Conservation (phyloP, 2,797 vertebrate species). For the Paedocypris micromegethes region DNA sequence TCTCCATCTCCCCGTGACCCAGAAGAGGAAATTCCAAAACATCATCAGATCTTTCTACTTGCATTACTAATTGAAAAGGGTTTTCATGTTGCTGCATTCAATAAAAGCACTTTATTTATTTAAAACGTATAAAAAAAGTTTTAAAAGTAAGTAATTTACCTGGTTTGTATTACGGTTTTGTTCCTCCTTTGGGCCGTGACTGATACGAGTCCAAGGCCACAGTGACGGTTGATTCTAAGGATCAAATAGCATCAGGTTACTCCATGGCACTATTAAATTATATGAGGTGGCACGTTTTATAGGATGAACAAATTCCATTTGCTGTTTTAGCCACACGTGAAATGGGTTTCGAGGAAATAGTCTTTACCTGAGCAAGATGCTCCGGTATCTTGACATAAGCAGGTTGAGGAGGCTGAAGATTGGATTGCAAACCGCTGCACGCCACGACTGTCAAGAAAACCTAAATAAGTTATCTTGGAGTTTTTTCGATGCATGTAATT, state of each 20-base stretch:
- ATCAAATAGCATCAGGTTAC: constrained; percentile 34
- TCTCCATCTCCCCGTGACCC: no score
- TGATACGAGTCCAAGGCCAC: constrained; percentile 27
- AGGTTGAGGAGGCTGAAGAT: constrained; percentile 16
- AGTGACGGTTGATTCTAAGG: constrained; percentile 16
- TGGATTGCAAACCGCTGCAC: constrained; percentile 25
- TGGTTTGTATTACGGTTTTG: no score
- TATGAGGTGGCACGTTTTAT: constrained; percentile 38
- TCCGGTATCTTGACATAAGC: constrained; percentile 9
- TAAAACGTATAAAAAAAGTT: no score
- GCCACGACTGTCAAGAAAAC: not conserved
- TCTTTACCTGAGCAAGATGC: constrained; percentile 18
- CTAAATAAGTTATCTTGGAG: no score
- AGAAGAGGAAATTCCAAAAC: no score
- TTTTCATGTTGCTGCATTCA: not conserved
- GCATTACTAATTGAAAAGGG: no score
- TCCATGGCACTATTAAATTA: constrained; percentile 42
- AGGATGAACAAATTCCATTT: constrained; percentile 43
- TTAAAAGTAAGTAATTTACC: no score
- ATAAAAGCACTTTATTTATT: constrained; percentile 8
- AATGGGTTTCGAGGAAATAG: constrained; percentile 44
- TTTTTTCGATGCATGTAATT: no score
- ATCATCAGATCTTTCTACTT: no score
- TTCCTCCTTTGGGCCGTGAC: constrained; percentile 7
- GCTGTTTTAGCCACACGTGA: constrained; percentile 48